Evolutionary conservation across 2,797 vertebrate species (phyloP), one percentile per base, ranked within the genome.

Genomic region (Atherinosoma microstoma): DNA sequence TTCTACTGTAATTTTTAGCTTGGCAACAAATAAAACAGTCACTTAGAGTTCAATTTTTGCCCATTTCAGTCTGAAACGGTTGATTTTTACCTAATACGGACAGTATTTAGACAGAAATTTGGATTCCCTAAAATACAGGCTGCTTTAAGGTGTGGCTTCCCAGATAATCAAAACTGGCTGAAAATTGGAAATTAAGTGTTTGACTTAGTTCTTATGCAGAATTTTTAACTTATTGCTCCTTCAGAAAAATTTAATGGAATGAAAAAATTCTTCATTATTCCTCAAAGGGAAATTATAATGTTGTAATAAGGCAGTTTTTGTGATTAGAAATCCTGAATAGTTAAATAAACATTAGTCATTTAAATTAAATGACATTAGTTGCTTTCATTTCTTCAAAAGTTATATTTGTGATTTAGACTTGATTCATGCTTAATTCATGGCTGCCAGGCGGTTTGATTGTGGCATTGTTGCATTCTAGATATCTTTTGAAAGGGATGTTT

Each of bases 41-140:
- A 67, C 63, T n/a, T 27, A 4, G 47, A 10, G 64, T 45, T 64
- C 30, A 76, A 58, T 64, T 71, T 12, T 61, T 34, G 13, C n/a
- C 54, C 4, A 40, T 61, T 38, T 20, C 22, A 16, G 38, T 62
- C 45, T 9, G 60, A 64, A 70, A 66, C 69, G 20, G 58, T 54
- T 16, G 1, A 24, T 47, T 36, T 24, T 36, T 12, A 2, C 15
- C 32, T 60, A 64, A 16, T 30, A 42, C 36, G 56, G 47, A 56
- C 54, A 38, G 16, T 42, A 80, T 72, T 80, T 59, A 47, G 30
- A 63, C n/a, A 22, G 53, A 72, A 63, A 60, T 30, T 12, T 54
- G n/a, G 15, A 47, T 40, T 70, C 36, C 29, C 24, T 42, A 13
- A 38, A 38, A 38, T 38, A 38, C 15, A 11, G 16, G 47, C 1